A percentile compares a stretch with the other conserved stretches of the same genome.
Evolutionary conservation across 2,113 vertebrate species (phyloP).

Genomic region (Hepsetus odoe): DNA sequence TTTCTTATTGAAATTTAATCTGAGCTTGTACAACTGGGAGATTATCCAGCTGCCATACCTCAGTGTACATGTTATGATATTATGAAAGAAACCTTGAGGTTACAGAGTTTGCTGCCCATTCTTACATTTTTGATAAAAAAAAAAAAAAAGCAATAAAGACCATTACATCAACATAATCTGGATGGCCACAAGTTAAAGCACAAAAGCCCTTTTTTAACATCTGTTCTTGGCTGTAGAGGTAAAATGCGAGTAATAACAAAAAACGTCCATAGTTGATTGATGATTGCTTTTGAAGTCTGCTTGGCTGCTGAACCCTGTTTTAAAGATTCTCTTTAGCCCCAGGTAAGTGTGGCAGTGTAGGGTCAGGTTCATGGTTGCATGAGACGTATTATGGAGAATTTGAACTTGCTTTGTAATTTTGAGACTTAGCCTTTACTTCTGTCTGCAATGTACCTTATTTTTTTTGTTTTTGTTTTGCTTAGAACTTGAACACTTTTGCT

Average conservation of each 20-base stretch:
- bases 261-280: background rate
- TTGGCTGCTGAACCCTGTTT: background rate
- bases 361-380: background rate
- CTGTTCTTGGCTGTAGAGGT: background rate
- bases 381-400: background rate
- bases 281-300: background rate
- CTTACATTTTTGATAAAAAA: no score
- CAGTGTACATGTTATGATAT: slow-evolving; percentile 10
- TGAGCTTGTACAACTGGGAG: slow-evolving; percentile 29
- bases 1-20: slow-evolving; percentile 33
- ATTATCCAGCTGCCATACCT: slow-evolving; percentile 29
- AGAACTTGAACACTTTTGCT: no score
- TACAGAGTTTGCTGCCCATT: background rate
- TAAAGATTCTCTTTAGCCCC: background rate
- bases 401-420: background rate
- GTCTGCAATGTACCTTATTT: background rate
- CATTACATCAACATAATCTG: slow-evolving; percentile 20
- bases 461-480: background rate
- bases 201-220: background rate
- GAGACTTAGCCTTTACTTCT: background rate
- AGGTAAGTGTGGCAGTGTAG: background rate
- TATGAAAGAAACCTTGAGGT: slow-evolving; percentile 28
- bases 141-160: background rate
- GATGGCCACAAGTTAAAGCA: background rate
- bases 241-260: background rate